Evolutionary conservation across 1,140 invertebrate species (phyloP), one percentile per base, ranked within the genome.

Genomic region (Drusus annulatus): DNA sequence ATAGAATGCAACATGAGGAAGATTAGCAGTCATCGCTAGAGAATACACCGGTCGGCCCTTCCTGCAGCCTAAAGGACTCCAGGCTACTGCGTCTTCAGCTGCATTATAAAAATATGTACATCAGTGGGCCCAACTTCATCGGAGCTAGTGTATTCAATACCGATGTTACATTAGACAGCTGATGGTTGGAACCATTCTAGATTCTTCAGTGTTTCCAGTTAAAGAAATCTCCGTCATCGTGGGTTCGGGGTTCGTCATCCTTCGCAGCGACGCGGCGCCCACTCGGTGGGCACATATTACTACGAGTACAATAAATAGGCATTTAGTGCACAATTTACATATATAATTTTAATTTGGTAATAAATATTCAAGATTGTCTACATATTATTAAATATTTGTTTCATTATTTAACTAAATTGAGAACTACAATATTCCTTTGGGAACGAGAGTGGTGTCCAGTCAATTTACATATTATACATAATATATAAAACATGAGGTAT

Each of bases 301-400:
- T 45, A 2, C 7, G 21, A 60, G 58, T 16, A 60, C 58, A 21
- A 60, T 60, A 50, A 68, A 31, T 31, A 68, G 21, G 8, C 62
- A 45, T 50, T n/a, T 68, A 19, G 28, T 31, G 13, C 23, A 31
- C 8, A 31, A 65, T 68, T 31, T 68, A 68, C 36, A 31, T 68
- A 65, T 25, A 36, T 65, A 50, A 17, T 36, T 36, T 68, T 36
- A 68, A 68, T 68, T 68, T 68, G 17, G 23, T 60, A 60, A 60
- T 45, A 23, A 71, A 28, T 71, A 52, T 71, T 71, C 19, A 71
- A 71, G 68, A 71, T 71, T 71, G 68, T 71, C 68, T 71, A 71
- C 50, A 71, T 52, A 71, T 71, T 71, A 68, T 60, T 60, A 60
- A 60, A 60, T 60, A 60, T 68, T 68, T 19, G 25, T 68, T 36